Percentiles rank a stretch among this genome's conserved stretches.
phyloP scores from a whole-genome alignment of 2,113 vertebrate species.

The Gallinago paraguaiae region DNA sequence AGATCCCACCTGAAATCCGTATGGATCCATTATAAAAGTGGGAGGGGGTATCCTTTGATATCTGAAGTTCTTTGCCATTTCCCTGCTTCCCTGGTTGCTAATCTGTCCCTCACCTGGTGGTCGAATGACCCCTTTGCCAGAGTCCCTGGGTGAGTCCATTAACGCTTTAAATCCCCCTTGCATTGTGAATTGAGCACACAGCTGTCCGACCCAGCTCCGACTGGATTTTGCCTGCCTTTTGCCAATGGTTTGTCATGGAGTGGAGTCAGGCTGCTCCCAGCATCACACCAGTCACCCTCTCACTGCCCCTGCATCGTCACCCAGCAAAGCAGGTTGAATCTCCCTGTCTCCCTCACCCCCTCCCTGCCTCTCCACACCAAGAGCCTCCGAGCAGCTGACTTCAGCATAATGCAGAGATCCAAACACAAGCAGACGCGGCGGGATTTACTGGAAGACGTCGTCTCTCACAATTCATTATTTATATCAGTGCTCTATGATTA shows the following conservation, averaged over 20 bases:
- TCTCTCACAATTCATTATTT: conserved; percentile 62
- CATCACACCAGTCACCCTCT: background rate
- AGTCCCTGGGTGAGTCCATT: background rate
- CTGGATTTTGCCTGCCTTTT: background rate
- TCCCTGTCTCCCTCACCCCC: background rate
- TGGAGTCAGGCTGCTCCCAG: background rate
- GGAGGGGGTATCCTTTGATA: background rate
- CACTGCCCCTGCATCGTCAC: background rate
- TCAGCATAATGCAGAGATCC: conserved; percentile 51
- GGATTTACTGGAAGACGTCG: conserved; percentile 40
- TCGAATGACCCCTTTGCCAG: background rate
- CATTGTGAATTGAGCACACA: background rate
- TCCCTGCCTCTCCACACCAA: background rate
- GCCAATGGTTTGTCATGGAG: background rate
- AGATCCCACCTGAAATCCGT: background rate
- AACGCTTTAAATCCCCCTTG: background rate
- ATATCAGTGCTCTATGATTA: conserved; percentile 39
- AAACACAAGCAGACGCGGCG: conserved; percentile 13
- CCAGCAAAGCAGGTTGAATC: background rate
- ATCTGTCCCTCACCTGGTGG: background rate
- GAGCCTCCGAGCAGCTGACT: conserved; percentile 31
- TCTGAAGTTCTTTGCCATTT: background rate
- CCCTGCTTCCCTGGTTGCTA: background rate
- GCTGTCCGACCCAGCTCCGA: background rate
- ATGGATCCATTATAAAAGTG: background rate